Percentiles rank a stretch among this genome's conserved stretches.
These are phyloP conservation scores for Drosophila busckii DNA, from an alignment of 1,140 invertebrate genomes.

Conservation along the genomic window DNA sequence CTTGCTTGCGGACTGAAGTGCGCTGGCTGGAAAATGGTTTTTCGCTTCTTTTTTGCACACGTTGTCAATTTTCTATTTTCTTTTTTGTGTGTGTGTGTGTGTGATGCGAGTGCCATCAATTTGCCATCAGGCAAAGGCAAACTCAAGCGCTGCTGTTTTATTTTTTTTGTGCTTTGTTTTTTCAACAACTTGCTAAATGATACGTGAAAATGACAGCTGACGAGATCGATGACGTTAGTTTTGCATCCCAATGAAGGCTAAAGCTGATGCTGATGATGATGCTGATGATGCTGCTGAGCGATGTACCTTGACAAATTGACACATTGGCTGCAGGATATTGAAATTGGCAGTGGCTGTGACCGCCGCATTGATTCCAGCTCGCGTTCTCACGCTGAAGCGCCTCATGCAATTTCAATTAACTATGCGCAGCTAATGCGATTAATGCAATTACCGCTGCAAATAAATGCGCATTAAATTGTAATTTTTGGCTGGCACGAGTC, in stretches of 20 bases:
- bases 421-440: conserved; percentile 65
- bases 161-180: conserved; percentile 31
- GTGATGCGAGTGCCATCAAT: conserved; percentile 59
- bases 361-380: background rate
- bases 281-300: conserved; percentile 45
- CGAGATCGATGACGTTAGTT: conserved; percentile 77
- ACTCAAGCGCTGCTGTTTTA: conserved; percentile 12
- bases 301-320: conserved; percentile 77
- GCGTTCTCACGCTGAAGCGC: conserved; percentile 14
- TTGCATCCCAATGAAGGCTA: conserved; percentile 50
- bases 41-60: conserved; percentile 43
- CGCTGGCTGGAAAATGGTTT: conserved; percentile 68
- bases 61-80: conserved; percentile 12
- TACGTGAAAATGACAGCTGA: conserved; percentile 78
- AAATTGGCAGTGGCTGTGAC: conserved; percentile 17
- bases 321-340: conserved; percentile 56
- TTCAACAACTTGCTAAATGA: conserved; percentile 75
- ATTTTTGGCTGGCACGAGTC: conserved; percentile 49
- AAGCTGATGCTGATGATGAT: conserved; percentile 27
- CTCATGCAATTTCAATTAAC: conserved; percentile 73
- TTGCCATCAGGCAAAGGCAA: conserved; percentile 60
- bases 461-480: conserved; percentile 46
- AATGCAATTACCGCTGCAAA: conserved; percentile 46
- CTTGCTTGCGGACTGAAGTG: conserved; percentile 16
- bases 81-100: conserved; percentile 20